These are phyloP conservation scores for Cacajao melanocephalus DNA, from an alignment of 2,797 vertebrate species.

Conservation along the genomic window DNA sequence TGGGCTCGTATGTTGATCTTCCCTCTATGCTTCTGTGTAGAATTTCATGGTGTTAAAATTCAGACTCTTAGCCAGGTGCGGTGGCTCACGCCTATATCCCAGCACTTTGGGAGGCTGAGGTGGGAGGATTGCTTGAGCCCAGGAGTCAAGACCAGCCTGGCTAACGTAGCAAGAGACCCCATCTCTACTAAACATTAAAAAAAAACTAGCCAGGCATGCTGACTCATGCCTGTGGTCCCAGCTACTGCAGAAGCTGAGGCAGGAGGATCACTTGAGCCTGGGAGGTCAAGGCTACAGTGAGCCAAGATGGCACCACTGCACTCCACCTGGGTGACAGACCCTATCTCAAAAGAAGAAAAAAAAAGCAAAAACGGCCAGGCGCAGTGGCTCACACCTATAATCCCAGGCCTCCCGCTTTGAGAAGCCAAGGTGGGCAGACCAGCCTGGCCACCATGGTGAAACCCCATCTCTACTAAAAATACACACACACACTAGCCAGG, in stretches of 20 bases:
- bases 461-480: neutral
- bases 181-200: neutral
- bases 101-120: neutral
- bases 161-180: neutral
- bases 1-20: neutral
- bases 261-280: neutral
- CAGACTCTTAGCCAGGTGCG: neutral
- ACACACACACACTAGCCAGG: no score
- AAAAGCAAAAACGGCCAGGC: no score
- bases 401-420: neutral
- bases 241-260: neutral
- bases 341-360: neutral
- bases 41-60: neutral
- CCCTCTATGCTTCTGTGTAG: neutral
- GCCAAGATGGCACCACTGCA: neutral
- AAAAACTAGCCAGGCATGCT: neutral
- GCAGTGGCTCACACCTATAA: neutral
- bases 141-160: neutral
- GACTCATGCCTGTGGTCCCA: neutral
- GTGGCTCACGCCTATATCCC: neutral
- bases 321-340: neutral
- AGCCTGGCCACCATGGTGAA: neutral
- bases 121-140: neutral
- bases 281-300: neutral
- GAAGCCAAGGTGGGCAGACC: neutral